Base-by-base conservation (phyloP, 2,113 vertebrate species). In the Mastomys natalensis region DNA sequence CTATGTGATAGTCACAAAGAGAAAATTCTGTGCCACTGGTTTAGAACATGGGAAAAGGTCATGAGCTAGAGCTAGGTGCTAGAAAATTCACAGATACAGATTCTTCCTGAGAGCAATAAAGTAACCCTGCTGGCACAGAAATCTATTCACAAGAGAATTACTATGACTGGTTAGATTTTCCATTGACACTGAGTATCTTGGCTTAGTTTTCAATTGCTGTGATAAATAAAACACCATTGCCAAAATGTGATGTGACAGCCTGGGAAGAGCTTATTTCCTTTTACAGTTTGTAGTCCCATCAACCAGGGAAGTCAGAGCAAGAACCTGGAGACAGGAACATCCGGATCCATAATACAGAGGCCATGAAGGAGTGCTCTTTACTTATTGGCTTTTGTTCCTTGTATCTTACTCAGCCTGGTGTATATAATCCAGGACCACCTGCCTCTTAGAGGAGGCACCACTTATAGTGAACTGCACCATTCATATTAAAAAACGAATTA, bases 101-200 rank as follows among this genome's bases (percentile, higher is more conserved):
- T 43, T 85, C 53, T 58, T 64, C 48, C 43, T 3, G 1, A 72
- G 9, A 93, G 12, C 43, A 26, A 87, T 8, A 26, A 51, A 10
- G 15, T 48, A 87, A 43, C 60, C 45, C 45, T 93, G 29, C 43
- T 51, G 34, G 53, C 22, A 93, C 78, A 29, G 45, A 73, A 53
- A 37, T 24, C 96, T 60, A 34, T n/a, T 94, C 72, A 86, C 48
- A 60, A 91, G 74, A 95, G 80, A 93, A 85, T 70, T 89, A n/a
- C 84, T 37, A 13, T 16, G 16, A 80, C 74, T 40, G 21, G 62
- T 81, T 60, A 74, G 58, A 81, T 93, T 94, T 95, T 15, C 55
- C 55, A 89, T 80, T 91, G 58, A 17, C 66, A 96, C 11, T 34
- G 72, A 94, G 31, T 64, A 45, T 60, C 55, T 40, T 60, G 37